Percentiles rank a stretch among this genome's conserved stretches.
These are phyloP conservation scores for Pipistrellus nathusii DNA, from an alignment of 2,797 vertebrate genomes.

Conservation along the genomic window DNA sequence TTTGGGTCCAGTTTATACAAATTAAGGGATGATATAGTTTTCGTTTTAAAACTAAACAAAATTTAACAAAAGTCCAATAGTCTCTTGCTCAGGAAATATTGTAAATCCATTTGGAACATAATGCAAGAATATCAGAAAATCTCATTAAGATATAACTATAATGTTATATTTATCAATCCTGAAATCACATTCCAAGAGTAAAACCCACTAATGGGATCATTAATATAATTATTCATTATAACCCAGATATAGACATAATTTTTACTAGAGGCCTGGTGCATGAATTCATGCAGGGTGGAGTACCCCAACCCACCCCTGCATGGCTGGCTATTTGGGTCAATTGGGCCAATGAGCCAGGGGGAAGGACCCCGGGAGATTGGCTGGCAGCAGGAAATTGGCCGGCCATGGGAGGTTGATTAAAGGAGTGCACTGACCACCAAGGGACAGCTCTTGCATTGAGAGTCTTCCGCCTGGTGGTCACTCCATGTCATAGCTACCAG, in stretches of 20 bases:
- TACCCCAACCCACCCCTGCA: too few relatives aligned
- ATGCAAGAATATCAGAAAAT: background rate
- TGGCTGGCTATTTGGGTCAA: too few relatives aligned
- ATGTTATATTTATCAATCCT: background rate
- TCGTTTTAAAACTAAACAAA: constrained; percentile 6
- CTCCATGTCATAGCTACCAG: too few relatives aligned
- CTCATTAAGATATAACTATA: background rate
- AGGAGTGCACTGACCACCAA: too few relatives aligned
- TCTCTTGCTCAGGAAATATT: background rate
- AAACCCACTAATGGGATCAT: background rate
- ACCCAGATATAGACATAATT: background rate
- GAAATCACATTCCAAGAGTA: background rate
- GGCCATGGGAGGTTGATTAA: too few relatives aligned
- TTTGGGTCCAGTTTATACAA: background rate
- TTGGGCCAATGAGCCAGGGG: too few relatives aligned
- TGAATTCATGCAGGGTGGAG: too few relatives aligned
- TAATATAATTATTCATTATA: background rate
- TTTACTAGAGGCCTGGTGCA: background rate
- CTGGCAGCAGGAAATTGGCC: too few relatives aligned
- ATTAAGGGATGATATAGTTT: background rate
- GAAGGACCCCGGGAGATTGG: too few relatives aligned
- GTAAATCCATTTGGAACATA: background rate
- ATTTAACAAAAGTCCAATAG: background rate
- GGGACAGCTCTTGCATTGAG: too few relatives aligned
- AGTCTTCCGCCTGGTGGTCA: too few relatives aligned